phyloP scores from a whole-genome alignment of 2,888 invertebrate species.

The Caenorhabditis sulstoni region DNA sequence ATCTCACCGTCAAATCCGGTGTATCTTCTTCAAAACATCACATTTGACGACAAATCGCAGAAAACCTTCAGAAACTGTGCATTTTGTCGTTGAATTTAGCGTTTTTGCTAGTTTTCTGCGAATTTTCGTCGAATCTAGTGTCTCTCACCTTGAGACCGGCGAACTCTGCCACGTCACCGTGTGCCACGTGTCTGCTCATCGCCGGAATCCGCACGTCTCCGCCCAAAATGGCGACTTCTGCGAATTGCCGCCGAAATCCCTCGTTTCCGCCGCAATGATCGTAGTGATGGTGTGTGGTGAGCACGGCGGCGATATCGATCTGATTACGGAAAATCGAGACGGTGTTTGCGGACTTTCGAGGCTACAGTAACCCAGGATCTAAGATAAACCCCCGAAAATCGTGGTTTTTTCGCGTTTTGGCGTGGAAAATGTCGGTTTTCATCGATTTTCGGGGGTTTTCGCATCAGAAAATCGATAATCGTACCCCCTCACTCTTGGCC shows the following conservation, averaged over 20 bases:
- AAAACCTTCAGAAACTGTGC: too few relatives aligned
- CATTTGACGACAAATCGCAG: too few relatives aligned
- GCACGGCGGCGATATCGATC: slow-evolving; percentile 68
- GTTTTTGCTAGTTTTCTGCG: too few relatives aligned
- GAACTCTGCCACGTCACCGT: slow-evolving; percentile 59
- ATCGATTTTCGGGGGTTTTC: background rate
- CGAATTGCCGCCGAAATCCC: slow-evolving; percentile 55
- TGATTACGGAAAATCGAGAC: slow-evolving; percentile 15
- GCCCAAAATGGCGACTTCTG: slow-evolving; percentile 66
- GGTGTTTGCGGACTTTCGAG: too few relatives aligned
- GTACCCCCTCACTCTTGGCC: slow-evolving; percentile 59
- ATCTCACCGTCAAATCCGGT: too few relatives aligned
- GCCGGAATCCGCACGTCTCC: slow-evolving; percentile 71
- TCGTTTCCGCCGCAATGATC: slow-evolving; percentile 77
- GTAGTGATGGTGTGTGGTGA: slow-evolving; percentile 79
- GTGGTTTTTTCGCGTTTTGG: too few relatives aligned
- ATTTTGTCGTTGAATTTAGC: too few relatives aligned
- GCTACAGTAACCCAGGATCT: too few relatives aligned
- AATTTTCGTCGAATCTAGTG: too few relatives aligned
- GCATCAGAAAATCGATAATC: background rate
- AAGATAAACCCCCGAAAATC: too few relatives aligned
- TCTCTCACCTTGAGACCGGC: slow-evolving; percentile 61
- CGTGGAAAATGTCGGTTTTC: too few relatives aligned
- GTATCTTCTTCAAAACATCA: too few relatives aligned
- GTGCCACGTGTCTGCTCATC: slow-evolving; percentile 59